phyloP scores from a whole-genome alignment of 2,888 invertebrate species.

The Bugulina stolonifera region DNA sequence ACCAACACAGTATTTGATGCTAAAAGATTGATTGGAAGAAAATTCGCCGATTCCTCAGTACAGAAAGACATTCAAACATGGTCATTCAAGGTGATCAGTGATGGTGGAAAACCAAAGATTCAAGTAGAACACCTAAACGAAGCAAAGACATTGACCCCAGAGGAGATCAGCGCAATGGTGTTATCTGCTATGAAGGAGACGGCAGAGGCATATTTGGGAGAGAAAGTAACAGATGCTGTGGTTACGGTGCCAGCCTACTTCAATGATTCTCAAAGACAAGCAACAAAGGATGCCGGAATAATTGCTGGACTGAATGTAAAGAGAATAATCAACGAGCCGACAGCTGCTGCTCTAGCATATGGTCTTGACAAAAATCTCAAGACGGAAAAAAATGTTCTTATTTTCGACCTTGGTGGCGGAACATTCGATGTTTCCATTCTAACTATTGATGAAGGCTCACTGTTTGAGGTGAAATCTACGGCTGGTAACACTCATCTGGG shows the following conservation, averaged over 20 bases:
- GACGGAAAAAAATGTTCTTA: constrained; percentile 57
- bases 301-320: constrained; percentile 53
- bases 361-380: constrained; percentile 59
- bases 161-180: constrained; percentile 86
- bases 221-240: constrained; percentile 59
- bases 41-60: constrained; percentile 32
- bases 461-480: constrained; percentile 48
- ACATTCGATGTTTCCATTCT: constrained; percentile 56
- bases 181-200: constrained; percentile 77
- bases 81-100: constrained; percentile 33
- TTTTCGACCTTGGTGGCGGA: constrained; percentile 59
- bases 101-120: constrained; percentile 27
- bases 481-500: constrained; percentile 49
- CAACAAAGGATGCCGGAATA: constrained; percentile 55
- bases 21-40: constrained; percentile 34
- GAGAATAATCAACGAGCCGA: constrained; percentile 61
- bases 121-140: constrained; percentile 64
- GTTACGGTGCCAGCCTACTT: constrained; percentile 77
- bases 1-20: constrained; percentile 63
- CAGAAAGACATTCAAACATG: constrained; percentile 35
- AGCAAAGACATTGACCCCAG: constrained; percentile 76
- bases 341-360: constrained; percentile 55
- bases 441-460: constrained; percentile 58
- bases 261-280: constrained; percentile 63
- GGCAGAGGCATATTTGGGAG: constrained; percentile 60